Evolutionary conservation across 2,888 invertebrate species (phyloP).

Genomic region (Hydrotaea diabolus): DNA sequence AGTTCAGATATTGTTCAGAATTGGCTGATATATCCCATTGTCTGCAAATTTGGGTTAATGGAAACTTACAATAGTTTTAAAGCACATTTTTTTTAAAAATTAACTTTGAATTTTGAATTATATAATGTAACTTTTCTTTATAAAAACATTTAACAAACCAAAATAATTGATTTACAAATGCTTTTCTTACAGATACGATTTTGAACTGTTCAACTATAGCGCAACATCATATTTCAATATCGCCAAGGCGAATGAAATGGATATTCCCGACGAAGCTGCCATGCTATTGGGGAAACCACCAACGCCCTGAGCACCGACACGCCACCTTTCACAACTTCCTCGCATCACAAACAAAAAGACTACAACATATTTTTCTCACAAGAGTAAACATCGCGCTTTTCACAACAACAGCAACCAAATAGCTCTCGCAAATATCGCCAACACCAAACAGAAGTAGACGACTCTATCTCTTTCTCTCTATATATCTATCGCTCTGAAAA

Average conservation of each 20-base stretch:
- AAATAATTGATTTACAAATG: constrained; percentile 14
- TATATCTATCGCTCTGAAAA: not conserved
- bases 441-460: not conserved
- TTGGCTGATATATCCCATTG: no score
- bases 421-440: not conserved
- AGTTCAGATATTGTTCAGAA: no score
- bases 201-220: constrained; percentile 92
- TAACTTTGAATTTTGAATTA: no score
- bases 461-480: not conserved
- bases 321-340: constrained; percentile 42
- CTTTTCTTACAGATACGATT: constrained; percentile 87
- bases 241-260: constrained; percentile 67
- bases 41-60: no score
- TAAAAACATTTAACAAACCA: no score
- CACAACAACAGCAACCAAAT: not conserved
- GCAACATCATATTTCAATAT: constrained; percentile 80
- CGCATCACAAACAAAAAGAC: constrained; percentile 32
- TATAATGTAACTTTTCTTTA: no score
- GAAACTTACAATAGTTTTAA: no score
- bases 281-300: constrained; percentile 56
- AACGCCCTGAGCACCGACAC: constrained; percentile 34
- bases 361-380: constrained; percentile 1
- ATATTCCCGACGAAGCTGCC: constrained; percentile 60
- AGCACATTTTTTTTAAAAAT: no score
- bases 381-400: constrained; percentile 27